Evolutionary conservation across 2,888 invertebrate species (phyloP), one percentile per base, ranked within the genome.

Genomic region (Zonitis immaculata): DNA sequence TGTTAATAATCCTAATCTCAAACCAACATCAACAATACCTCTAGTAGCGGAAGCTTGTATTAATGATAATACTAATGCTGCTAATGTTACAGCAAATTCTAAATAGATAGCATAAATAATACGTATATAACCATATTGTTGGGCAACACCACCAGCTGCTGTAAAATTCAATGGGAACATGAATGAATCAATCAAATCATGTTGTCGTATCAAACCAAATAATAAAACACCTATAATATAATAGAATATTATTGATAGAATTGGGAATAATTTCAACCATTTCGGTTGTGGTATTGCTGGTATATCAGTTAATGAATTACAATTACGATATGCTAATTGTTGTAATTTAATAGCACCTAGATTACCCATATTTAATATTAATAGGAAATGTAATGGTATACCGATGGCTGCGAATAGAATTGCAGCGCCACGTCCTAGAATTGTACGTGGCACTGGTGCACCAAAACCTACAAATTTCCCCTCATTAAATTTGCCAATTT

Each of bases 141-240:
- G 78, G 6, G 84, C 84, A 26, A 87, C 80, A 2, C 86, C 86
- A 1, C 87, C 86, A 1, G 82, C 83, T 0, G 85, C 85, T 6
- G 87, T 86, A 63, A 88, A 87, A 68, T 87, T 85, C 56, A 87
- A 66, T 0, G 87, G 87, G 65, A 87, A 88, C 74, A 86, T 77
- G 16, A 83, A 68, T 54, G 80, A 76, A 42, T 84, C 83, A 3
- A 80, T 70, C 1, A 80, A 67, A 2, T 76, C 71, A 51, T 79
- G 75, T 6, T 74, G 70, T 44, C 86, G 75, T 2, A 79, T 73
- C 12, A 82, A 75, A 1, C 87, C 87, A 62, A 87, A 87, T 16
- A 78, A 68, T 0, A 82, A 58, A 42, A 83, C 79, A 0, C 87
- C 87, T 30, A 79, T 56, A 2, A 77, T 44, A 69, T 86, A 87